Conservation (phyloP, 2,888 invertebrate genomes). For the Aporophyla lueneburgensis region DNA sequence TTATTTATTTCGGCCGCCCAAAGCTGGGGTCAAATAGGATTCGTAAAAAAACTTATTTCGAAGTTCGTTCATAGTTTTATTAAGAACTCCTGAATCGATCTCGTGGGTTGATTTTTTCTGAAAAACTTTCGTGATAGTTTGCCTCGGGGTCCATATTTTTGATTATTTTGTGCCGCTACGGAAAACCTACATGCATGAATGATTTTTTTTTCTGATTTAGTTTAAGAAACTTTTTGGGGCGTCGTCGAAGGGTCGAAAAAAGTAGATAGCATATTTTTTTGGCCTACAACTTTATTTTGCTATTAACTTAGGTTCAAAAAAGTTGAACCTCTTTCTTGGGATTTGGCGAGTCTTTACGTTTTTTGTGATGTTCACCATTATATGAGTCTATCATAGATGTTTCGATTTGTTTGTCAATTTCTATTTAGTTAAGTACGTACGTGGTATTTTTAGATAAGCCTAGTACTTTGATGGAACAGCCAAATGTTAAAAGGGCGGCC, state of each 20-base stretch:
- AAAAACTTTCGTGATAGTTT: slow-evolving; percentile 27
- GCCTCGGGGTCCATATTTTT: slow-evolving; percentile 16
- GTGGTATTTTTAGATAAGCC: too few species aligned
- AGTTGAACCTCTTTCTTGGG: background rate
- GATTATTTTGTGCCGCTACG: slow-evolving; percentile 25
- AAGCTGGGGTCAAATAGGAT: slow-evolving; percentile 36
- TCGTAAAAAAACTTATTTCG: slow-evolving; percentile 36
- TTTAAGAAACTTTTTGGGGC: slow-evolving; percentile 2
- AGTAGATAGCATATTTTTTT: background rate
- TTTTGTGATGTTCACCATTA: too few species aligned
- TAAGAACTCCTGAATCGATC: slow-evolving; percentile 52
- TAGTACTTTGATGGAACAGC: too few species aligned
- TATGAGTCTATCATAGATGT: too few species aligned
- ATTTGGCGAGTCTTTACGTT: background rate
- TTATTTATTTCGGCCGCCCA: slow-evolving; percentile 55
- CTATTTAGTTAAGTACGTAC: too few species aligned
- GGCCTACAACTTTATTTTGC: background rate
- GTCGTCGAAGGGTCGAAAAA: too few species aligned
- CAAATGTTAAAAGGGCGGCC: too few species aligned
- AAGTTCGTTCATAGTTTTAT: slow-evolving; percentile 17
- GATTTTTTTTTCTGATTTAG: background rate
- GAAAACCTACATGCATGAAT: slow-evolving; percentile 5
- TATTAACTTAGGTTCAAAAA: background rate
- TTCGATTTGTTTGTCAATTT: too few species aligned
- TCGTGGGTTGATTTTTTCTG: slow-evolving; percentile 34